A percentile compares a stretch with the other conserved stretches of the same genome.
Evolutionary conservation across 2,888 invertebrate species (phyloP).

Genomic region (Stenodema calcarata): DNA sequence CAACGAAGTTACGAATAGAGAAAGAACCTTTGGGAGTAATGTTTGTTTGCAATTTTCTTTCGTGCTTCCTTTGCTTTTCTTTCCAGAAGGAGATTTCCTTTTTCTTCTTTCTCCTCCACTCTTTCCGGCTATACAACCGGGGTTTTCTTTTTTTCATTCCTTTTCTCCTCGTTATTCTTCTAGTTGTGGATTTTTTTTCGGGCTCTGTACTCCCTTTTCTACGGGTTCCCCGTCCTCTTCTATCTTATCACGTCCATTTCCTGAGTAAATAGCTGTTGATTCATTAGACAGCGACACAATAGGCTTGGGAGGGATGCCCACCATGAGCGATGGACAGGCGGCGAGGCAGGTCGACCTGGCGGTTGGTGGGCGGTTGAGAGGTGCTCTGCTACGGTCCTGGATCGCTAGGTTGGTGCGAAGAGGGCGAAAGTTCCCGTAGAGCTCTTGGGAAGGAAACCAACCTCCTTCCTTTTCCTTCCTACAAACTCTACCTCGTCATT

Average conservation of each 20-base stretch:
- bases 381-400: not conserved
- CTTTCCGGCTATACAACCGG: not conserved
- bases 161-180: not conserved
- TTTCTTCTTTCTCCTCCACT: not conserved
- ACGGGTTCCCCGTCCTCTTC: not conserved
- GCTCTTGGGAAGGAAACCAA: not conserved
- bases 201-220: not conserved
- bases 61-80: not conserved
- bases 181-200: not conserved
- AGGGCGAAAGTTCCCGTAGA: not conserved
- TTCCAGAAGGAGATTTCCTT: not conserved
- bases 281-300: constrained; percentile 23
- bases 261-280: constrained; percentile 32
- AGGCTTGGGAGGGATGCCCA: not conserved
- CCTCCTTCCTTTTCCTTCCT: not conserved
- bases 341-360: not conserved
- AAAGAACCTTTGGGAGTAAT: not conserved
- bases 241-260: constrained; percentile 19
- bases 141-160: not conserved
- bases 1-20: not conserved
- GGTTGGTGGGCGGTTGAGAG: not conserved
- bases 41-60: not conserved
- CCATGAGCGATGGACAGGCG: not conserved
- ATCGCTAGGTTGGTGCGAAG: not conserved
- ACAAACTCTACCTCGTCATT: not conserved